Evolutionary conservation across 1,140 invertebrate species (phyloP), one percentile per base, ranked within the genome.

Genomic region (Conus betulinus): DNA sequence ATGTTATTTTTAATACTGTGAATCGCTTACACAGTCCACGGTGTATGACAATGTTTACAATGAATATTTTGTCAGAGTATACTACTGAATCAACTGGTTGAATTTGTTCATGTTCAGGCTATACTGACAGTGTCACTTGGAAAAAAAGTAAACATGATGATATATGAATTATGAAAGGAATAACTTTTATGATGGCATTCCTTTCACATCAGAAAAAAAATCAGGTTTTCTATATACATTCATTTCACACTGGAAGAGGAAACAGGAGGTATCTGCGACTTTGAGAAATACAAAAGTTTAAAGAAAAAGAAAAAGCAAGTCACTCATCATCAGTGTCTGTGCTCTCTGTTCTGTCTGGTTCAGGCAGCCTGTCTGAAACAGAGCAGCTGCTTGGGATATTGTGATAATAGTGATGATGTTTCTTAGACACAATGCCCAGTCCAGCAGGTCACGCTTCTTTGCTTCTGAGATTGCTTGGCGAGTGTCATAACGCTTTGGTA

Each of bases 401-500:
- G 0, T 67, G 5, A 51, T 60, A 85, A 25, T 71, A 85, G 4
- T 85, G 20, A 67, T 85, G 84, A 52, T 67, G 53, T 52, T 85
- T 71, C 60, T 85, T 51, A 1, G 84, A 60, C 67, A 85, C 67
- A 63, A 85, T 52, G 39, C 67, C 15, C 53, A 71, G n/a, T 67
- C 67, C 23, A 52, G 27, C 39, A 85, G 84, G 57, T 85, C 84
- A 85, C 53, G 39, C 84, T 85, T 85, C 20, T 85, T 85, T 23
- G 84, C 84, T 67, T 85, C 53, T 51, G 57, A 67, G 39, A 85
- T 67, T n/a, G 84, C 57, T 63, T 67, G 53, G 17, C 84, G 57
- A 25, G 17, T 39, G 15, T 57, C 39, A 67, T 71, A 85, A 5
- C 39, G 27, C 84, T 85, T 67, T 85, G 84, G 84, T 51, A 78